These are phyloP conservation scores for Drymonia ruficornis DNA, from an alignment of 2,888 invertebrate genomes.

Conservation along the genomic window DNA sequence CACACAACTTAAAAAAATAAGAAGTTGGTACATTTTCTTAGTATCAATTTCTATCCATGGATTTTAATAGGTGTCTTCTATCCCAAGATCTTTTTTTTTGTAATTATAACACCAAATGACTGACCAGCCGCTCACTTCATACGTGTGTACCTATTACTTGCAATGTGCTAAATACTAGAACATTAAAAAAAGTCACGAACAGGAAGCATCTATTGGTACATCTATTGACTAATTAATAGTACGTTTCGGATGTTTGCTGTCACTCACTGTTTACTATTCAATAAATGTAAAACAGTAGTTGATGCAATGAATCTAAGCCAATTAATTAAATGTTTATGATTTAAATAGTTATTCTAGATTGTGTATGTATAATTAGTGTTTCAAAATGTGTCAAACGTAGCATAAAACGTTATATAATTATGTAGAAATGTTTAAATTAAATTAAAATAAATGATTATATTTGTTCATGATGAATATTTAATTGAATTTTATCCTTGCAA, in stretches of 20 bases:
- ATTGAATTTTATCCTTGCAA: neutral
- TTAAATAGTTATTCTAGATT: too few species aligned
- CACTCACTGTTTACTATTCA: slow-evolving; percentile 16
- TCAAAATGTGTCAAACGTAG: neutral
- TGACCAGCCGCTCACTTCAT: too few species aligned
- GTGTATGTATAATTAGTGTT: neutral
- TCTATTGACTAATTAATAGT: slow-evolving; percentile 18
- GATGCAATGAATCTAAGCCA: too few species aligned
- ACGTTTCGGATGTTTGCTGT: slow-evolving; percentile 24
- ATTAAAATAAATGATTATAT: slow-evolving; percentile 11
- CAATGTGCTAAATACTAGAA: neutral
- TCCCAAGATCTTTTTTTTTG: too few species aligned
- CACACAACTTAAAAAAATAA: too few species aligned
- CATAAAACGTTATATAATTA: slow-evolving; percentile 11
- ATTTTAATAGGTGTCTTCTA: too few species aligned
- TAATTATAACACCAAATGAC: too few species aligned
- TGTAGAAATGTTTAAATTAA: slow-evolving; percentile 11
- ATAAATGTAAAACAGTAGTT: slow-evolving; percentile 16
- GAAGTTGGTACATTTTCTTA: too few species aligned
- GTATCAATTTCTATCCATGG: too few species aligned
- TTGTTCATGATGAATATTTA: neutral
- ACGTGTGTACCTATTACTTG: too few species aligned
- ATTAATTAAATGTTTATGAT: too few species aligned
- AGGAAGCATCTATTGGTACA: slow-evolving; percentile 13
- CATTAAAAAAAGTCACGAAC: neutral